Percentiles rank a stretch among this genome's conserved stretches.
Evolutionary conservation across 2,113 vertebrate species (phyloP).

Genomic region (Cyanoramphus novaezelandiae): DNA sequence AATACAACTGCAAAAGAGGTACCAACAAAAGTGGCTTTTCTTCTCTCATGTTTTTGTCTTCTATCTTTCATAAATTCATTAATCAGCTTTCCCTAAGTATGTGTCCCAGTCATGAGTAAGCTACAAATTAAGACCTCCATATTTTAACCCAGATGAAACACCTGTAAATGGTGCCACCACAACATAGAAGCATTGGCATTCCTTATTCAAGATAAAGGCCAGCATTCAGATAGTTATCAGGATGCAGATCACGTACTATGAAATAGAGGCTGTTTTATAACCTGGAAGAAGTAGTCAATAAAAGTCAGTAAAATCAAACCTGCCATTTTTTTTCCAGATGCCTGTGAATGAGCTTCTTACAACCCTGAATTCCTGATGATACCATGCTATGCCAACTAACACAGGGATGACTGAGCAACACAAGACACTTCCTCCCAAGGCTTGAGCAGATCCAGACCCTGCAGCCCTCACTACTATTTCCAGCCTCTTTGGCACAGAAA

Average conservation of each 20-base stretch:
- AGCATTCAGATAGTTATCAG: rapidly evolving
- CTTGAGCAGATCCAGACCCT: neutral
- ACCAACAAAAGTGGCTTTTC: neutral
- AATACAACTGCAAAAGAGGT: rapidly evolving
- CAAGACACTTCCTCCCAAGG: rapidly evolving
- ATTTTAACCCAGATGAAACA: neutral
- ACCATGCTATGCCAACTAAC: neutral
- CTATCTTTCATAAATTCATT: neutral
- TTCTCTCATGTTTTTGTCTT: neutral
- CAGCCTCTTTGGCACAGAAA: neutral
- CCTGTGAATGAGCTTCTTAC: neutral
- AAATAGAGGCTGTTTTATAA: neutral
- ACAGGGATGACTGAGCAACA: neutral
- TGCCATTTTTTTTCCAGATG: too few relatives aligned
- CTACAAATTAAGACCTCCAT: neutral
- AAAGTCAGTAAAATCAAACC: neutral
- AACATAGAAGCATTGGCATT: neutral
- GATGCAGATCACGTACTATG: rapidly evolving
- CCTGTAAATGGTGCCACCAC: rapidly evolving
- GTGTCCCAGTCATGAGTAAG: rapidly evolving
- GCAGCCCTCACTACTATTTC: neutral
- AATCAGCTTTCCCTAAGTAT: neutral
- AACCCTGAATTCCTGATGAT: neutral
- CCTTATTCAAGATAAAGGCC: neutral
- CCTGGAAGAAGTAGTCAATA: neutral